Evolutionary conservation across 2,888 invertebrate genomes (phyloP).

Genomic region (Lasioglossum pauxillum): DNA sequence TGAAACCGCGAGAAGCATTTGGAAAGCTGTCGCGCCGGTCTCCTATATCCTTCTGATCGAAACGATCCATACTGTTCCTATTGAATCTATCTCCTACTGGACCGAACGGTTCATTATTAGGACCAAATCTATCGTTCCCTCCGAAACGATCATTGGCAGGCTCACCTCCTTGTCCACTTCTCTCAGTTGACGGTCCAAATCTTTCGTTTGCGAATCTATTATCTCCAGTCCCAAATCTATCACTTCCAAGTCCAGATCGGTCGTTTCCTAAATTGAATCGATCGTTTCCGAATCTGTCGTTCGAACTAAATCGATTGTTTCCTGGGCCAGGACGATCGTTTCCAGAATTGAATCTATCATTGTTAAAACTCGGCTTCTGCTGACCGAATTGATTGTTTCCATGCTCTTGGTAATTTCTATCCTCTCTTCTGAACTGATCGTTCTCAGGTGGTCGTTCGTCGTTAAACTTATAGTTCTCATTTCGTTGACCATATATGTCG

Average conservation of each 20-base stretch:
- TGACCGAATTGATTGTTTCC: slow-evolving; percentile 63
- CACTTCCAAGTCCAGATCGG: slow-evolving; percentile 61
- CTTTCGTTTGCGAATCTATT: slow-evolving; percentile 64
- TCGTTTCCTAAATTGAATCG: slow-evolving; percentile 61
- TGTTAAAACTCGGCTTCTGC: slow-evolving; percentile 56
- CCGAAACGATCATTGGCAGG: slow-evolving; percentile 64
- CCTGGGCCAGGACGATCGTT: slow-evolving; percentile 30
- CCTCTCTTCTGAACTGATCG: slow-evolving; percentile 58
- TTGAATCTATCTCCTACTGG: slow-evolving; percentile 65
- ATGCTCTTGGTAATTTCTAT: slow-evolving; percentile 58
- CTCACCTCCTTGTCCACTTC: slow-evolving; percentile 56
- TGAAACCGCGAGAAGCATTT: slow-evolving; percentile 62
- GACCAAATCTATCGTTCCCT: slow-evolving; percentile 62
- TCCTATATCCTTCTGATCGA: slow-evolving; percentile 60
- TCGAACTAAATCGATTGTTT: slow-evolving; percentile 58
- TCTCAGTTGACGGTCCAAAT: slow-evolving; percentile 61
- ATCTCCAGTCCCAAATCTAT: slow-evolving; percentile 58
- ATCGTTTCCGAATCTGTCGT: slow-evolving; percentile 67
- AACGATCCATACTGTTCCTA: slow-evolving; percentile 67
- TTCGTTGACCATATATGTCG: slow-evolving; percentile 56
- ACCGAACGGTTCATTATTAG: slow-evolving; percentile 62
- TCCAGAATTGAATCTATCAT: slow-evolving; percentile 53
- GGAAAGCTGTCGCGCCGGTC: slow-evolving; percentile 69
- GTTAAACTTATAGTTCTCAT: slow-evolving; percentile 43
- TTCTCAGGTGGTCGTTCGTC: slow-evolving; percentile 45